Evolutionary conservation across 2,888 invertebrate species (phyloP).

Genomic region (Lasioglossum villosulum): DNA sequence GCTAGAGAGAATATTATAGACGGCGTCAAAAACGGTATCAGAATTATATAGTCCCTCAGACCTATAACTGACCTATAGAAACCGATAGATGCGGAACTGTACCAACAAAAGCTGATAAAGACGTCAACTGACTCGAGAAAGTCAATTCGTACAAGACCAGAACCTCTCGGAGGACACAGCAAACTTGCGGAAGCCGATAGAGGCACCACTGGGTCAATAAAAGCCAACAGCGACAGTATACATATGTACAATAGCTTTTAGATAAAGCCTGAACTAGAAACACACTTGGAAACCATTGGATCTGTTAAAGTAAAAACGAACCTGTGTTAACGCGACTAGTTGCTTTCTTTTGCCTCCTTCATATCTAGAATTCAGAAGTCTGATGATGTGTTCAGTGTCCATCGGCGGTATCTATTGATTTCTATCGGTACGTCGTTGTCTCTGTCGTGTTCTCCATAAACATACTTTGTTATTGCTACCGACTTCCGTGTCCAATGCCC

Average conservation of each 20-base stretch:
- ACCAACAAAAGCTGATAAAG: not conserved
- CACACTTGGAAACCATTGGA: not conserved
- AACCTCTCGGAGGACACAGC: not conserved
- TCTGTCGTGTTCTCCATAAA: not conserved
- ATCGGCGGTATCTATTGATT: not conserved
- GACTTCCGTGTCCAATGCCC: not conserved
- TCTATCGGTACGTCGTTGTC: not conserved
- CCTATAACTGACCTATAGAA: not conserved
- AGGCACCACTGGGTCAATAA: not conserved
- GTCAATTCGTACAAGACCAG: not conserved
- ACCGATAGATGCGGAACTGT: not conserved
- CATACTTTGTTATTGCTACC: not conserved
- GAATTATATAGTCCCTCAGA: not conserved
- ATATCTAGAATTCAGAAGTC: not conserved
- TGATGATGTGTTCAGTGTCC: not conserved
- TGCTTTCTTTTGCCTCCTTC: not conserved
- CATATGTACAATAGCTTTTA: not conserved
- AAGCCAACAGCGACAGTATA: not conserved
- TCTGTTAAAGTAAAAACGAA: not conserved
- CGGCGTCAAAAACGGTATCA: not conserved
- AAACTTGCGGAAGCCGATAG: not conserved
- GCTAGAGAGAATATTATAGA: not conserved
- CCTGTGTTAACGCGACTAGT: not conserved
- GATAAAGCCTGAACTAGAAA: not conserved
- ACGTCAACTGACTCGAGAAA: slow-evolving; percentile 3